A percentile compares a stretch with the other conserved stretches of the same genome.
Conservation (phyloP, 2,113 vertebrate species). For the Glaucomys volans region DNA sequence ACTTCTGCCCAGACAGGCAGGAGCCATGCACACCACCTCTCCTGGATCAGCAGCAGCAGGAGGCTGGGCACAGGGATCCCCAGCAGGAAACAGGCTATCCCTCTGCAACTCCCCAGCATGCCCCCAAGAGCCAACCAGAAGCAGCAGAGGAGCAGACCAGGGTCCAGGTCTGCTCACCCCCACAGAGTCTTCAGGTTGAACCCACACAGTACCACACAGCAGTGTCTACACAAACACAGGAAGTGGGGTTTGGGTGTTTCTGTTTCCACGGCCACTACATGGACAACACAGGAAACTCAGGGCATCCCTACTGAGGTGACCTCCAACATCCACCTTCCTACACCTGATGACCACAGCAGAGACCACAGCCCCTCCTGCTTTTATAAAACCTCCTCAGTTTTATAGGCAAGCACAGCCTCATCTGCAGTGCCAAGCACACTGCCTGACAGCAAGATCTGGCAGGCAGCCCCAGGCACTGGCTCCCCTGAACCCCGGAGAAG, state of each 20-base stretch:
- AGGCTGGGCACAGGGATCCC: no score
- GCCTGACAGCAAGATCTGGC: no score
- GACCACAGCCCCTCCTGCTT: neutral
- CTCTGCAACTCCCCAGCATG: neutral
- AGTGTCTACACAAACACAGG: neutral
- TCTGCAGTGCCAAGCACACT: rapidly evolving
- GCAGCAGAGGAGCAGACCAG: neutral
- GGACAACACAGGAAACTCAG: neutral
- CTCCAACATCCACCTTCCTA: neutral
- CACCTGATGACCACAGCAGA: neutral
- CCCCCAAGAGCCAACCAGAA: neutral
- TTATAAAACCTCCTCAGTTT: no score
- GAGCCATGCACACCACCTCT: neutral
- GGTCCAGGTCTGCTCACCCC: neutral
- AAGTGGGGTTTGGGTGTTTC: neutral
- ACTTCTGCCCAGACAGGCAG: neutral
- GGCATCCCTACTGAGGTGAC: neutral
- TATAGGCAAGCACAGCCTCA: neutral
- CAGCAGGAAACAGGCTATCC: neutral
- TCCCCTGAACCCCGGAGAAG: neutral
- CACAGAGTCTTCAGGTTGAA: neutral
- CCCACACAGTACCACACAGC: rapidly evolving
- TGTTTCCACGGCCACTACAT: neutral
- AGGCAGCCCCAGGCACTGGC: neutral
- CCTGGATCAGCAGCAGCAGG: neutral